Base-by-base conservation (phyloP, 2,797 vertebrate species). In the Carapus acus region DNA sequence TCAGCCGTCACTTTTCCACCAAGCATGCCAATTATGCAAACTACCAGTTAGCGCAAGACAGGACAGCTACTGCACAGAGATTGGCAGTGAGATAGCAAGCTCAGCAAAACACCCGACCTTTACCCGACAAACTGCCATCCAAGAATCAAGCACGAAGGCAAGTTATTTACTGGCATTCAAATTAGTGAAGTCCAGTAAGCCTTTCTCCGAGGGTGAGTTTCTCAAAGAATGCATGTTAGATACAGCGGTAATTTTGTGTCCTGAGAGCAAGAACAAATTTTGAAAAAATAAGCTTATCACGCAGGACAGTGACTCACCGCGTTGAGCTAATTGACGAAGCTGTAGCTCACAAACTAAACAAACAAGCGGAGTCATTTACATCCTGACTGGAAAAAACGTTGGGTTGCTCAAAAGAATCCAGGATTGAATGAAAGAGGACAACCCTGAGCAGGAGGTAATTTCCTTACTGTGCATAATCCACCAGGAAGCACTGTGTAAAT, bases 321-420 rank as follows among this genome's bases (percentile, higher is more conserved):
- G 45, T 48, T 12, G 46, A 36, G 16, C 46, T 21, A 18, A 48
- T 48, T 36, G 31, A 48, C 12, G 46, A 48, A 69, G 24, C 58
- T 47, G 7, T n/a, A 12, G 31, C n/a, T 29, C 43, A 43, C 44
- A 3, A 49, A 5, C 20, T 48, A 20, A 51, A 60, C 11, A 52
- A 36, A 43, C 60, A 61, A 4, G 39, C 36, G 0, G 43, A 47
- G 43, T 50, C 14, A 0, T 65, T 69, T 38, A 37, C 17, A 6
- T 43, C 47, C 14, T 62, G 43, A 61, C 49, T 1, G 49, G 43
- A 34, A 67, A 48, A 67, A 53, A 67, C 3, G 9, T 60, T 21
- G 41, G 67, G 8, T 21, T 70, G 48, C 48, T 64, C 8, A 66
- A 42, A 52, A 57, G 44, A 64, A 57, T 68, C 22, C 65, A 72